Percentiles rank a stretch among this genome's conserved stretches.
These are phyloP conservation scores for Laupala kohalensis DNA, from an alignment of 1,140 invertebrate genomes.

Conservation along the genomic window DNA sequence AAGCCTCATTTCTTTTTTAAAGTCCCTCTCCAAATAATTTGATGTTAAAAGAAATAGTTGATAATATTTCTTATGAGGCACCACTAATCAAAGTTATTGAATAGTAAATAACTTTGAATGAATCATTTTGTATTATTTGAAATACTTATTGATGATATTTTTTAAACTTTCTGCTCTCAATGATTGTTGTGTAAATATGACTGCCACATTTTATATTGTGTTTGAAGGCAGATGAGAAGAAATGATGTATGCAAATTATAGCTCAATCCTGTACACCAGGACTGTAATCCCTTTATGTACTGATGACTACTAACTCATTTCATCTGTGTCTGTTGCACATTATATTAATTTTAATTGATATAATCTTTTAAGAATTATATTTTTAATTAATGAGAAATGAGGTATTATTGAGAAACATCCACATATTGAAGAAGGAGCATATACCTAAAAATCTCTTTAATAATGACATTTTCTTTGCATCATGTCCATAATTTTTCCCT, in stretches of 20 bases:
- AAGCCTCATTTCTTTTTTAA: background rate
- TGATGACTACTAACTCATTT: background rate
- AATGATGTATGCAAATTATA: background rate
- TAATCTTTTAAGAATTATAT: background rate
- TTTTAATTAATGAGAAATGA: background rate
- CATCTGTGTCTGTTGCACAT: background rate
- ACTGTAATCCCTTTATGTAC: background rate
- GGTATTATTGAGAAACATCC: background rate
- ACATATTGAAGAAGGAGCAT: background rate
- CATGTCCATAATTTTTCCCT: no score
- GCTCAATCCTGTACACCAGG: background rate
- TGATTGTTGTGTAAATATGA: background rate
- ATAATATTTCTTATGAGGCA: background rate
- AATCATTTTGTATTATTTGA: background rate
- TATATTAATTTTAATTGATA: background rate
- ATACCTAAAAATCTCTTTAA: background rate
- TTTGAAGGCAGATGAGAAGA: background rate
- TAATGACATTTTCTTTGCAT: background rate
- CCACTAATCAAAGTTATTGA: no score
- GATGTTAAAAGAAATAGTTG: background rate
- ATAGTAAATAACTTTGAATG: no score
- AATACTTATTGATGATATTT: background rate
- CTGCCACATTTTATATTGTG: background rate
- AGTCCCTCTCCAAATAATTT: background rate
- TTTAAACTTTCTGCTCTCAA: background rate